These are phyloP conservation scores for Nothocercus nigrocapillus DNA, from an alignment of 2,113 vertebrate species.

Conservation along the genomic window DNA sequence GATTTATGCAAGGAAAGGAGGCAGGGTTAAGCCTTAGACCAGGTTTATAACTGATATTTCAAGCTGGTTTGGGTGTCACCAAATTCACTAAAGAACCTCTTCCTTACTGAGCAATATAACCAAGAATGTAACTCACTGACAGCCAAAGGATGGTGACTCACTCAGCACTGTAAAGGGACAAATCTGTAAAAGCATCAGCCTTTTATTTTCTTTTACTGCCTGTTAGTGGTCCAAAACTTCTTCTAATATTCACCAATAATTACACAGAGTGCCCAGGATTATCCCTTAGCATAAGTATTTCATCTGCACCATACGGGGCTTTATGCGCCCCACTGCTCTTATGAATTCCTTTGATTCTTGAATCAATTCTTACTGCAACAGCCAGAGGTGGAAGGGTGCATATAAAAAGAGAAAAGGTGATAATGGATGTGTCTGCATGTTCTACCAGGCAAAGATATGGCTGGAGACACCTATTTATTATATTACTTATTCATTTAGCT, in stretches of 20 bases:
- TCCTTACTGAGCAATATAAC: not conserved
- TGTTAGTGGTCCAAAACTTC: not conserved
- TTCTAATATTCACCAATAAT: not conserved
- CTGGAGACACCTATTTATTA: not conserved
- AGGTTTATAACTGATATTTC: not conserved
- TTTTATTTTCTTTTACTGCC: conserved; percentile 10
- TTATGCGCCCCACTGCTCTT: not conserved
- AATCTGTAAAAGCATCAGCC: not conserved
- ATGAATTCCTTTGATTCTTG: conserved; percentile 51
- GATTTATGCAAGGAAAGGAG: not conserved
- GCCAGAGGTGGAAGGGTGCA: conserved; percentile 17
- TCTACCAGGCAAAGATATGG: not conserved
- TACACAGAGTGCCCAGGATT: not conserved
- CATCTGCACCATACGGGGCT: not conserved
- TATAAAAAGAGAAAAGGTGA: conserved; percentile 26
- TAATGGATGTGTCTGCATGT: conserved; percentile 34
- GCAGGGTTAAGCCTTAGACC: not conserved
- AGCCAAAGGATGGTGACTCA: not conserved
- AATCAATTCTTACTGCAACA: conserved; percentile 25
- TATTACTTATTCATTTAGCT: conserved; percentile 19
- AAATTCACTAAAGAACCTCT: not conserved
- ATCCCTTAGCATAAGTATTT: not conserved
- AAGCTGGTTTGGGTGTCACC: not conserved
- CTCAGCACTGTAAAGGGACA: not conserved
- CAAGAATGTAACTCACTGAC: conserved; percentile 8